Evolutionary conservation across 2,797 vertebrate genomes (phyloP), one percentile per base, ranked within the genome.

Genomic region (Vultur gryphus): DNA sequence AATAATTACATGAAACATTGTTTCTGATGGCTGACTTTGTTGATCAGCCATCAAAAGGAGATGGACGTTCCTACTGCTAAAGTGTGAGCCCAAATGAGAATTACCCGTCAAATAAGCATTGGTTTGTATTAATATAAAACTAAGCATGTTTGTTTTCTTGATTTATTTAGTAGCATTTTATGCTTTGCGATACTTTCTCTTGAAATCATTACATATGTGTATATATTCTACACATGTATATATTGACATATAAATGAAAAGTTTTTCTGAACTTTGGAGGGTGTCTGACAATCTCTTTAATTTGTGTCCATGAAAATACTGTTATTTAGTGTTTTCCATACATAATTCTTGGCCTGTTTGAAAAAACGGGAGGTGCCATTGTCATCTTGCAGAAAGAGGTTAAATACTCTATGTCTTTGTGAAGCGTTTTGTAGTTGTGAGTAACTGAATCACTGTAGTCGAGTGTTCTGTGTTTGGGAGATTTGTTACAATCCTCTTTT

Each of bases 361-460:
- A 41, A 37, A 90, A 65, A 90, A 14, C 2, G 7, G 51, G 39
- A 54, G 54, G 21, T 69, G n/a, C 16, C 16, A 3, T 7, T 79
- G 54, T 31, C 13, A 3, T 16, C 9, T 10, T 84, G 43, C 49
- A 55, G 82, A n/a, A 86, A 23, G 51, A 55, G 10, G 29, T 33
- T 66, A 70, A 70, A 72, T 70, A 35, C 8, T 6, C 0, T 0
- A 6, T 17, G 31, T 72, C 33, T 84, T 78, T 6, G 4, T 37
- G 43, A 70, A 48, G 21, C 3, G 0, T 49, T 62, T 57, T n/a
- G 21, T n/a, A 39, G 21, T 62, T n/a, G 33, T 25, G 17, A 49
- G 51, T 62, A 41, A 52, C 44, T 18, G 31, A 86, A 23, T 77
- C 61, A 9, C 43, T 39, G 21, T 21, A 46, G 57, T 28, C 0